A percentile compares a stretch with the other conserved stretches of the same genome.
Conservation (phyloP, 2,888 invertebrate species). For the Cerastis leucographa region DNA sequence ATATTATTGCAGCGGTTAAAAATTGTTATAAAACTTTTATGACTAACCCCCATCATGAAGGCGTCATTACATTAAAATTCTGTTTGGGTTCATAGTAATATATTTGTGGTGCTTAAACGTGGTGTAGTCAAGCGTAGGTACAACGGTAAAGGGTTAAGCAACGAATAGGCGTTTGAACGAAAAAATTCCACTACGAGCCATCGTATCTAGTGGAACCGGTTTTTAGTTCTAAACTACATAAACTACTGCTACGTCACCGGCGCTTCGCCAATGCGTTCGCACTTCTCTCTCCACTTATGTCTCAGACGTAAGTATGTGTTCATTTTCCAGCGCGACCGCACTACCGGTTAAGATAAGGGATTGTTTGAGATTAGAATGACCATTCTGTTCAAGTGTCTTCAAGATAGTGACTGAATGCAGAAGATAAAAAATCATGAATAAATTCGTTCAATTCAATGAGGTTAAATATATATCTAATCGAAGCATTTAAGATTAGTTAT, state of each 20-base stretch:
- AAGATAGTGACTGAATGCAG: conserved; percentile 7
- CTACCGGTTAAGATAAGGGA: conserved; percentile 31
- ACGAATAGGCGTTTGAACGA: conserved; percentile 67
- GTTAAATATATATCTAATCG: conserved; percentile 6
- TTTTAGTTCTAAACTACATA: conserved; percentile 76
- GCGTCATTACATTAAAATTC: conserved; percentile 24
- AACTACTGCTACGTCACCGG: conserved; percentile 53
- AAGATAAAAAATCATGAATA: conserved; percentile 28
- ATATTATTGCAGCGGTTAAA: conserved; percentile 47
- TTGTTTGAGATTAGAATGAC: conserved; percentile 30
- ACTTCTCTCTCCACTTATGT: conserved; percentile 23
- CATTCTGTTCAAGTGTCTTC: conserved; percentile 29
- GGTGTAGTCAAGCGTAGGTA: conserved; percentile 34
- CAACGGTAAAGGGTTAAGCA: conserved; percentile 66
- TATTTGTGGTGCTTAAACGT: conserved; percentile 22
- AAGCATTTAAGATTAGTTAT: conserved; percentile 1
- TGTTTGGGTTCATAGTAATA: conserved; percentile 17
- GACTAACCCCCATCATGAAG: conserved; percentile 6
- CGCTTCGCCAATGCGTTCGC: conserved; percentile 62
- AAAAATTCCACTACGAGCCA: conserved; percentile 85
- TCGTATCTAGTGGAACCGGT: conserved; percentile 83
- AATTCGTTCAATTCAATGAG: conserved; percentile 19
- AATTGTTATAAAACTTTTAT: conserved; percentile 33
- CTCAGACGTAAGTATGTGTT: not conserved
- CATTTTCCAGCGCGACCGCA: conserved; percentile 18